Evolutionary conservation across 2,113 vertebrate genomes (phyloP).

Genomic region (Castor canadensis): DNA sequence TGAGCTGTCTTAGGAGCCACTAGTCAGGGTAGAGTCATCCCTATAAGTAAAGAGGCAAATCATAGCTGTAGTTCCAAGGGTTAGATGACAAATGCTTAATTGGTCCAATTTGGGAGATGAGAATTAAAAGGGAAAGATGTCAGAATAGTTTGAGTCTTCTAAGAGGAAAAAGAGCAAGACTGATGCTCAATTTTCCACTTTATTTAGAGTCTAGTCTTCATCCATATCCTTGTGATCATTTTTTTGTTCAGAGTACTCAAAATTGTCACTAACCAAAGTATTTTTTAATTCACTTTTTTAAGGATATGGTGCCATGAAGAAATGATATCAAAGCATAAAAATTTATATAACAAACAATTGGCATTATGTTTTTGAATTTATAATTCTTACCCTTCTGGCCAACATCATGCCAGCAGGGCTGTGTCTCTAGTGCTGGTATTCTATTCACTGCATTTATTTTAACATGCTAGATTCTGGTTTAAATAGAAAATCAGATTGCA

Average conservation of each 20-base stretch:
- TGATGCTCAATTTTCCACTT: neutral
- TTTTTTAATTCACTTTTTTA: neutral
- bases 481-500: conserved; percentile 60
- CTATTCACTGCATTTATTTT: neutral
- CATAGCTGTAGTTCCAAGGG: neutral
- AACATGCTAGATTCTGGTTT: conserved; percentile 32
- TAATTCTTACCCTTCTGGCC: neutral
- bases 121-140: neutral
- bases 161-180: neutral
- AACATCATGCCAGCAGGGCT: neutral
- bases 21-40: neutral
- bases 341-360: neutral
- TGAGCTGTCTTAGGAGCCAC: neutral
- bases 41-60: neutral
- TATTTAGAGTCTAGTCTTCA: neutral
- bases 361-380: neutral
- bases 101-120: neutral
- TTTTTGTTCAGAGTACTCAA: neutral
- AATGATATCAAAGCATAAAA: neutral
- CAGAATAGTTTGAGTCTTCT: neutral
- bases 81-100: neutral
- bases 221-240: neutral
- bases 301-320: neutral
- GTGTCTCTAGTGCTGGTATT: neutral
- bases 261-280: neutral